phyloP scores from a whole-genome alignment of 2,113 vertebrate genomes.

The Turdus rufiventris region DNA sequence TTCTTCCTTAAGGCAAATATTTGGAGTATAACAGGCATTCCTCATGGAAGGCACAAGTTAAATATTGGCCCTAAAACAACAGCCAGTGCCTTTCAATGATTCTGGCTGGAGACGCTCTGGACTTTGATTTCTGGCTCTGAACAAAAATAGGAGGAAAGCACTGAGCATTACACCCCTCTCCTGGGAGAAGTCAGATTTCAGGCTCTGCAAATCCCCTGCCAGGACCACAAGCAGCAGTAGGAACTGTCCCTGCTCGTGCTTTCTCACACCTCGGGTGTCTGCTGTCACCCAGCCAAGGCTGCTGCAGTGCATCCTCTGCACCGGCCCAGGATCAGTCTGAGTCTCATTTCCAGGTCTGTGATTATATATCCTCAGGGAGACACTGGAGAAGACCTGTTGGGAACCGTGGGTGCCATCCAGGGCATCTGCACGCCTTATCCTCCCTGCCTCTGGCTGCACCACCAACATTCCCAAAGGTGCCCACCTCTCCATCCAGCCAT shows the following conservation, averaged over 20 bases:
- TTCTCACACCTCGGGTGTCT: background rate
- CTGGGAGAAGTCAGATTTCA: background rate
- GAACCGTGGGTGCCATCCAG: background rate
- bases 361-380: background rate
- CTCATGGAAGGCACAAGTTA: conserved; percentile 31
- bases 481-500: background rate
- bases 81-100: conserved; percentile 4
- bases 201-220: background rate
- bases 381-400: background rate
- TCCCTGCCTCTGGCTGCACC: background rate
- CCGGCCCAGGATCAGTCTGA: background rate
- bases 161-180: background rate
- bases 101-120: conserved; percentile 37
- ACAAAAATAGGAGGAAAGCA: background rate
- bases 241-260: background rate
- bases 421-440: fast-evolving
- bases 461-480: background rate
- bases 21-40: background rate
- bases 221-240: background rate
- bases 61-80: conserved; percentile 52
- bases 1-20: conserved; percentile 21
- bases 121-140: conserved; percentile 57
- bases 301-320: background rate
- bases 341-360: background rate
- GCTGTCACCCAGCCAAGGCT: background rate